A percentile compares a stretch with the other conserved stretches of the same genome.
Conservation (phyloP, 2,797 vertebrate genomes). For the Liparis tanakae region DNA sequence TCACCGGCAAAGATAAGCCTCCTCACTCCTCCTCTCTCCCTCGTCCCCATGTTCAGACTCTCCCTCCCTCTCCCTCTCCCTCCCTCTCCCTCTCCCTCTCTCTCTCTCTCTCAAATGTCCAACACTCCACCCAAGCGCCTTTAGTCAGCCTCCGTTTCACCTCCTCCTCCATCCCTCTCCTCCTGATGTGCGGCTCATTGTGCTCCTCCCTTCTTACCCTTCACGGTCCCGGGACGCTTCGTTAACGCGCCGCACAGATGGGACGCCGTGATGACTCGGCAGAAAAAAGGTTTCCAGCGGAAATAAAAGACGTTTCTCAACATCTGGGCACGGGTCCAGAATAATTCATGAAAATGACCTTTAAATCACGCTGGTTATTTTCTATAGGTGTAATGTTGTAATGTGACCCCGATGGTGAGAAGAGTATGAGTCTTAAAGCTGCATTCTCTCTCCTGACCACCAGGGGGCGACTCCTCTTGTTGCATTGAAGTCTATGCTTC, state of each 20-base stretch:
- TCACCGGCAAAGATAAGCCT: conserved; percentile 79
- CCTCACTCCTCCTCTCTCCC: conserved; percentile 55
- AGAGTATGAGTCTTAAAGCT: not conserved
- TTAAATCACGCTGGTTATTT: conserved; percentile 50
- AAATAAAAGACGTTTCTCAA: conserved; percentile 72
- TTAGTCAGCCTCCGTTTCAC: conserved; percentile 60
- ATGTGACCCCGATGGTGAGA: not conserved
- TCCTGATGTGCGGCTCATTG: conserved; percentile 57
- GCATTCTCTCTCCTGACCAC: no score
- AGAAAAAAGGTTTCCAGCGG: conserved; percentile 56
- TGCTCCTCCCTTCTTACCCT: conserved; percentile 75
- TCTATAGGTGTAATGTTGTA: not conserved
- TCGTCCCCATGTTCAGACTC: conserved; percentile 20
- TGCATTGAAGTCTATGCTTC: no score
- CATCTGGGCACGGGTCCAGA: conserved; percentile 78
- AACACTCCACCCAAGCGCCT: conserved; percentile 54
- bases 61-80: conserved; percentile 32
- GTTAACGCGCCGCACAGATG: conserved; percentile 76
- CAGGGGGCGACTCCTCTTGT: no score
- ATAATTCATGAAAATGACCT: conserved; percentile 73
- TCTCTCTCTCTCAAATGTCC: conserved; percentile 34
- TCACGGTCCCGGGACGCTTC: conserved; percentile 71
- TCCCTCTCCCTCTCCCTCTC: conserved; percentile 1
- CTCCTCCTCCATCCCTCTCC: conserved; percentile 39
- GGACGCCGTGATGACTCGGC: conserved; percentile 81